Percentiles rank a stretch among this genome's conserved stretches.
Conservation (phyloP, 1,140 invertebrate genomes). For the Dreissena rostriformis region DNA sequence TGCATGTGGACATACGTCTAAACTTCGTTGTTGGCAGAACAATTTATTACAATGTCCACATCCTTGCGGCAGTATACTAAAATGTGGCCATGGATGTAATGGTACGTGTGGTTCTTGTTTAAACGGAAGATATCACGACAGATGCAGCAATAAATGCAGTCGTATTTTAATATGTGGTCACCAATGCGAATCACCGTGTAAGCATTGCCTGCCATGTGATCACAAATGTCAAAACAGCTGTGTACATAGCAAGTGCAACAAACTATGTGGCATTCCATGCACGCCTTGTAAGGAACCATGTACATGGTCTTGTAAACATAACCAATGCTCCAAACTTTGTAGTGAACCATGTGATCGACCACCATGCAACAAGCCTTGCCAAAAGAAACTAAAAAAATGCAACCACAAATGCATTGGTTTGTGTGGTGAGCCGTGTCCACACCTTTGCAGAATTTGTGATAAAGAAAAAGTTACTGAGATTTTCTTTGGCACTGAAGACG, state of each 20-base stretch:
- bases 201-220: slow-evolving; percentile 85
- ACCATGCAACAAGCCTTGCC: slow-evolving; percentile 81
- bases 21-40: slow-evolving; percentile 64
- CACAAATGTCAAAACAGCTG: slow-evolving; percentile 84
- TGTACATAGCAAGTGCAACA: slow-evolving; percentile 82
- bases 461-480: slow-evolving; percentile 82
- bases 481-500: slow-evolving; percentile 81
- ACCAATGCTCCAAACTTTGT: slow-evolving; percentile 84
- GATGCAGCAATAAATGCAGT: slow-evolving; percentile 73
- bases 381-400: slow-evolving; percentile 79
- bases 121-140: slow-evolving; percentile 85
- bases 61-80: slow-evolving; percentile 61
- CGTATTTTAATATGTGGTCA: slow-evolving; percentile 79
- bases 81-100: slow-evolving; percentile 68
- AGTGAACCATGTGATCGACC: slow-evolving; percentile 83
- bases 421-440: slow-evolving; percentile 86
- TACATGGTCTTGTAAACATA: slow-evolving; percentile 82
- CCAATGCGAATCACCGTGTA: slow-evolving; percentile 69
- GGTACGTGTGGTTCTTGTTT: slow-evolving; percentile 81
- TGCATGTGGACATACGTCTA: slow-evolving; percentile 77
- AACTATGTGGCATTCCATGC: slow-evolving; percentile 76
- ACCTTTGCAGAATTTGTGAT: slow-evolving; percentile 54
- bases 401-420: slow-evolving; percentile 85
- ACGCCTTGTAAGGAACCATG: slow-evolving; percentile 76
- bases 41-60: slow-evolving; percentile 60